Percentiles rank a stretch among this genome's conserved stretches.
These are phyloP conservation scores for Oscheius sp. DNA, from an alignment of 2,888 invertebrate species.

Conservation along the genomic window DNA sequence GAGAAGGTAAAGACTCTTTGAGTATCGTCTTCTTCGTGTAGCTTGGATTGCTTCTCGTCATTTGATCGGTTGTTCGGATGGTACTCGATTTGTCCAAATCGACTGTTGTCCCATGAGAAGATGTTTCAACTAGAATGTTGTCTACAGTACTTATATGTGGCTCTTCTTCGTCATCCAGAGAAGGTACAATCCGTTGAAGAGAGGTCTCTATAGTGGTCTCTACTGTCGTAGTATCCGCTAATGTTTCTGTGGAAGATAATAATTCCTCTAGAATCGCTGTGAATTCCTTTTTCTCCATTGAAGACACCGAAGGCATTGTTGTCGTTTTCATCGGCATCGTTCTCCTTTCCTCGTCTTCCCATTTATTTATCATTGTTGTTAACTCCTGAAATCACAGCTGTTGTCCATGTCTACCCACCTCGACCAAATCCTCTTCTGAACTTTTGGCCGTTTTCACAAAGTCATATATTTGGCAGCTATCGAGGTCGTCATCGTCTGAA, in stretches of 20 bases:
- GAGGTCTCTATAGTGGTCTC: neutral
- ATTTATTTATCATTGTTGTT: constrained; percentile 42
- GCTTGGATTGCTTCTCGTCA: neutral
- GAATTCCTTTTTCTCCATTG: constrained; percentile 30
- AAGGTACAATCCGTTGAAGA: neutral
- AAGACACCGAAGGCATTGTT: neutral
- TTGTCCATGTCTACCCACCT: constrained; percentile 30
- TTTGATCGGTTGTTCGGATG: neutral
- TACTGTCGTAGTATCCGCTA: neutral
- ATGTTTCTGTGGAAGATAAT: constrained; percentile 2
- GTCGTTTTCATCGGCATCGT: constrained; percentile 14
- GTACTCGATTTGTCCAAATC: neutral
- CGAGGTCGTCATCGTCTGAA: constrained; percentile 58
- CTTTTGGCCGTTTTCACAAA: constrained; percentile 37
- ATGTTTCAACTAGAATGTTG: neutral
- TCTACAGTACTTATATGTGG: neutral
- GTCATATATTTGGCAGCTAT: constrained; percentile 53
- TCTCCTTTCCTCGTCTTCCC: constrained; percentile 34
- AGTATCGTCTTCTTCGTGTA: neutral
- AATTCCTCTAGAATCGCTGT: constrained; percentile 39
- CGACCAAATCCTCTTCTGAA: constrained; percentile 35
- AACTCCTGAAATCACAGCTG: constrained; percentile 39
- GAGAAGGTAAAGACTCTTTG: neutral
- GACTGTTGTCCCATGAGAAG: neutral
- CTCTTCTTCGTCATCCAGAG: no score